A percentile compares a stretch with the other conserved stretches of the same genome.
Evolutionary conservation across 1,140 invertebrate species (phyloP).

Genomic region (Aphis craccivora): DNA sequence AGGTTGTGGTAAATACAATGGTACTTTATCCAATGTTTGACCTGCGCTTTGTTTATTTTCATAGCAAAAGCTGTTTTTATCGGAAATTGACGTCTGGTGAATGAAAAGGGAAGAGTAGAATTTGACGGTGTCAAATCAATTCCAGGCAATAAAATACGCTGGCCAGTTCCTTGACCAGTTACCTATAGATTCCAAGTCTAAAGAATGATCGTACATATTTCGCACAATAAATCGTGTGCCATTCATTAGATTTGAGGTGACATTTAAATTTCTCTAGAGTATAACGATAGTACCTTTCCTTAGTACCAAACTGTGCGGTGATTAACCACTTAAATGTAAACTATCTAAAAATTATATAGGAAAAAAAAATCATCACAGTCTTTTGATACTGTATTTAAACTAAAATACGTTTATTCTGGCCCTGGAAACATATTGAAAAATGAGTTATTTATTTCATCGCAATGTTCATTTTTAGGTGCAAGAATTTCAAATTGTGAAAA

Average conservation of each 20-base stretch:
- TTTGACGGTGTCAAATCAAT: no score
- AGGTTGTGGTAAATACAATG: no score
- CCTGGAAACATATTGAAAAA: not conserved
- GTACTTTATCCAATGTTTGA: no score
- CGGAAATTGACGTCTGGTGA: no score
- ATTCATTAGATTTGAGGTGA: not conserved
- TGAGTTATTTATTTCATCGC: not conserved
- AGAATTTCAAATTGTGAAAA: constrained; percentile 15
- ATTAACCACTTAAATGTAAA: not conserved
- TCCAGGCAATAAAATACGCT: not conserved
- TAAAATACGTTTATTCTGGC: not conserved
- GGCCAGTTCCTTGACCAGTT: not conserved
- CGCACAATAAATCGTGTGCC: not conserved
- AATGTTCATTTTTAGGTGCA: constrained; percentile 16
- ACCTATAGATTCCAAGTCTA: not conserved
- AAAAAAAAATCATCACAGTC: not conserved
- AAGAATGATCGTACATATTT: constrained; percentile 5
- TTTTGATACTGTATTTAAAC: not conserved
- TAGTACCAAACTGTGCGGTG: not conserved
- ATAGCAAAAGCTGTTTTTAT: no score
- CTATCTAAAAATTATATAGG: not conserved
- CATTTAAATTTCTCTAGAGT: constrained; percentile 7
- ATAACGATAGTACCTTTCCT: not conserved
- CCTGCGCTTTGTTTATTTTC: no score
- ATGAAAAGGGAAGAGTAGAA: no score